These are phyloP conservation scores for Conopomorpha cramerella DNA, from an alignment of 1,140 invertebrate species.

Conservation along the genomic window DNA sequence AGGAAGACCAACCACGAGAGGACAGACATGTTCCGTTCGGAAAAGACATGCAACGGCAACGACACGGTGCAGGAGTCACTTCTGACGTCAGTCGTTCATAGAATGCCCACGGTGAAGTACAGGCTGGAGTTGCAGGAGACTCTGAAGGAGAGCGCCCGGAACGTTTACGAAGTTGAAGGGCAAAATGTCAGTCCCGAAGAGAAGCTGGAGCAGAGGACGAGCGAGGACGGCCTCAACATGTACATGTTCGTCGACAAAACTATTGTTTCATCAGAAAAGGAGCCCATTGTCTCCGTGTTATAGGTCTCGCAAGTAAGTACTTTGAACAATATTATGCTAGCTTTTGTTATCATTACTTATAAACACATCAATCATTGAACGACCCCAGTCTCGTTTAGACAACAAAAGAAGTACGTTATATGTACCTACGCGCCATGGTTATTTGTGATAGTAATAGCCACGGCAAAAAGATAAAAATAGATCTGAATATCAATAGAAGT, in stretches of 20 bases:
- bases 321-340: no score
- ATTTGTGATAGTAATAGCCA: no score
- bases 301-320: conserved; percentile 32
- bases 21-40: conserved; percentile 52
- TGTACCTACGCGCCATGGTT: no score
- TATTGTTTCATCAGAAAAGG: conserved; percentile 36
- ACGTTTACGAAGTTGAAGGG: conserved; percentile 28
- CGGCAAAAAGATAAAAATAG: no score
- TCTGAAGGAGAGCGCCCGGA: conserved; percentile 12
- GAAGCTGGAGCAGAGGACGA: conserved; percentile 38
- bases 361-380: no score
- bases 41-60: conserved; percentile 74
- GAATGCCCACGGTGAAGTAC: conserved; percentile 42
- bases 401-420: no score
- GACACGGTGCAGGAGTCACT: conserved; percentile 75
- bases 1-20: conserved; percentile 41
- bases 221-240: conserved; percentile 49
- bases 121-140: conserved; percentile 38
- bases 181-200: conserved; percentile 50
- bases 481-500: no score
- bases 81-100: conserved; percentile 48
- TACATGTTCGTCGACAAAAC: conserved; percentile 52
- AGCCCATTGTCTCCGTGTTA: conserved; percentile 44
- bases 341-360: no score
- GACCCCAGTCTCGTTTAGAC: no score